A percentile compares a stretch with the other conserved stretches of the same genome.
Conservation (phyloP, 2,888 invertebrate species). For the Microctonus aethiopoides region DNA sequence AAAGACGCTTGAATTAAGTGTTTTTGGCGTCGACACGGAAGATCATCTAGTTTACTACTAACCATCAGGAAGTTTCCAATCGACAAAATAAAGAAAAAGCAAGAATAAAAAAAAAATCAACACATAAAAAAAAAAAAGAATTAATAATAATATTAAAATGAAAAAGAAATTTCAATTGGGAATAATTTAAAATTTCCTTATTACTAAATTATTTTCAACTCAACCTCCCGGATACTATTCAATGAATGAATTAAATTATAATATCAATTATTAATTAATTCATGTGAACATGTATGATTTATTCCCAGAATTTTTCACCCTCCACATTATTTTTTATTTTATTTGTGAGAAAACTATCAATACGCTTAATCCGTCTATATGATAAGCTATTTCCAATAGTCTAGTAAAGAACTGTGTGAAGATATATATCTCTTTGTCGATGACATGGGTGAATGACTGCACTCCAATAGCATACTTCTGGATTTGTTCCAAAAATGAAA, state of each 20-base stretch:
- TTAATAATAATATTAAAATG: not conserved
- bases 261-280: no score
- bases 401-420: not conserved
- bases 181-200: no score
- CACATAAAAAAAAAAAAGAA: not conserved
- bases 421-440: conserved; percentile 9
- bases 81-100: not conserved
- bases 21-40: conserved; percentile 52
- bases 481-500: conserved; percentile 40
- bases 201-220: no score
- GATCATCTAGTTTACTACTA: conserved; percentile 42
- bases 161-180: no score
- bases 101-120: not conserved
- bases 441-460: conserved; percentile 20
- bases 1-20: conserved; percentile 52
- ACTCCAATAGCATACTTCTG: conserved; percentile 28
- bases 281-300: no score
- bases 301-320: no score
- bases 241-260: no score
- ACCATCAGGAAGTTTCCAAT: conserved; percentile 14
- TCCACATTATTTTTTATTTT: no score
- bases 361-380: no score
- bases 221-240: no score
- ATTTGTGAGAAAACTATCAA: not conserved
- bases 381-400: conserved; percentile 2